Conservation (phyloP, 53 echinoderm and acorn worm genomes). For the Henricia sp. region DNA sequence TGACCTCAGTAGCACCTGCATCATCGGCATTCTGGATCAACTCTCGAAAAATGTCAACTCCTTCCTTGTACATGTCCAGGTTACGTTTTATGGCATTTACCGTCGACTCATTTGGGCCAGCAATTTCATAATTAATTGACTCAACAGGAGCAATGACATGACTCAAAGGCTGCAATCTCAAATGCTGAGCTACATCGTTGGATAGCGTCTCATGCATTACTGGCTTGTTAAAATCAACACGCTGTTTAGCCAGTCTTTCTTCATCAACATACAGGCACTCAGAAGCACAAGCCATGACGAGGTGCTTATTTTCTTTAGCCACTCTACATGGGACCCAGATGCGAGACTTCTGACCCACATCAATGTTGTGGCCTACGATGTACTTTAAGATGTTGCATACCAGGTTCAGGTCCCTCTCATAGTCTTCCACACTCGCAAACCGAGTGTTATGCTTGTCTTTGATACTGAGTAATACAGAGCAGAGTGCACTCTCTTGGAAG, state of each 20-base stretch:
- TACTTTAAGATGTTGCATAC: slow-evolving; percentile 49
- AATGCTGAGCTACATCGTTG: slow-evolving; percentile 39
- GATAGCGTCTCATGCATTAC: slow-evolving; percentile 57
- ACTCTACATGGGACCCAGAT: slow-evolving; percentile 43
- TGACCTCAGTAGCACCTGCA: slow-evolving; percentile 87
- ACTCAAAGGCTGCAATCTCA: slow-evolving; percentile 55
- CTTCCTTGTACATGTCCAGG: slow-evolving; percentile 61
- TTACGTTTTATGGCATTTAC: slow-evolving; percentile 63
- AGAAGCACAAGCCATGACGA: neutral
- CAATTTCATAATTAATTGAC: slow-evolving; percentile 45
- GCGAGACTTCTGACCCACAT: neutral
- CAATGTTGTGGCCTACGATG: neutral
- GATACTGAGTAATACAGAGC: slow-evolving; percentile 4
- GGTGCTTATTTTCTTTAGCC: neutral
- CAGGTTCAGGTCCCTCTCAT: slow-evolving; percentile 30
- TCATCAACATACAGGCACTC: slow-evolving; percentile 58
- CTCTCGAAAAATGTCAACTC: slow-evolving; percentile 73
- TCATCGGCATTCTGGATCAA: slow-evolving; percentile 97
- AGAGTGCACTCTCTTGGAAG: slow-evolving; percentile 29
- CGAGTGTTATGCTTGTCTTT: neutral
- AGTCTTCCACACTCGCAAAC: neutral
- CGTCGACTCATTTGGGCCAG: slow-evolving; percentile 54
- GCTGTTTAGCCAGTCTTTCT: slow-evolving; percentile 30
- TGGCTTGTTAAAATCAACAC: slow-evolving; percentile 31
- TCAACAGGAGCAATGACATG: slow-evolving; percentile 58